These are phyloP conservation scores for Lagria hirta DNA, from an alignment of 2,888 invertebrate species.

Conservation along the genomic window DNA sequence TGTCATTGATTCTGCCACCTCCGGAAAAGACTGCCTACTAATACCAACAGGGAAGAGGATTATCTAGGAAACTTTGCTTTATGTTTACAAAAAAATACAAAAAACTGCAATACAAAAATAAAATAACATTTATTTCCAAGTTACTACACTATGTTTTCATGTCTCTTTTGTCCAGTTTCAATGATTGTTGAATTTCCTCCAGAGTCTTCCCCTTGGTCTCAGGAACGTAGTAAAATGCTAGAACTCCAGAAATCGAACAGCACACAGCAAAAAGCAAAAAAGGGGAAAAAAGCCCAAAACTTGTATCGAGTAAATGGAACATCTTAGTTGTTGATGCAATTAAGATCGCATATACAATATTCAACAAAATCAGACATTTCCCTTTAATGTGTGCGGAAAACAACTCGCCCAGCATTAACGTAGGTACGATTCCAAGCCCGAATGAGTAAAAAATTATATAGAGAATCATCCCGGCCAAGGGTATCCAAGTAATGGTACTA, in stretches of 20 bases:
- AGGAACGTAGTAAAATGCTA: constrained; percentile 42
- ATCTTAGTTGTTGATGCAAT: constrained; percentile 36
- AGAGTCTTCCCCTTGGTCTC: constrained; percentile 49
- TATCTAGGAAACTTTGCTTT: no score
- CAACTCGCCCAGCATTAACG: constrained; percentile 41
- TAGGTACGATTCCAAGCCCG: constrained; percentile 41
- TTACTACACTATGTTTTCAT: no score
- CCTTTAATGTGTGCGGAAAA: constrained; percentile 43
- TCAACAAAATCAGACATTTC: constrained; percentile 38
- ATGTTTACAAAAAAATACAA: no score
- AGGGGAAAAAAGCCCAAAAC: constrained; percentile 41
- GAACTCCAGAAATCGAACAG: constrained; percentile 35
- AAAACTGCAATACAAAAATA: no score
- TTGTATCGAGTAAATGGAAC: constrained; percentile 40
- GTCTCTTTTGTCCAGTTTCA: no score
- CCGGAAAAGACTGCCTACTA: no score
- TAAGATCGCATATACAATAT: constrained; percentile 35
- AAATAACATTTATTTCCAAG: no score
- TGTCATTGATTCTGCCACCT: no score
- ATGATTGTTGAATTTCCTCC: constrained; percentile 47
- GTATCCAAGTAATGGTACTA: constrained; percentile 44
- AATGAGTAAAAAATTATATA: constrained; percentile 36
- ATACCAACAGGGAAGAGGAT: no score
- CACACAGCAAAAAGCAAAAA: constrained; percentile 41
- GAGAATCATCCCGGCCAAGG: constrained; percentile 40